These are phyloP conservation scores for Orthosia gothica DNA, from an alignment of 2,888 invertebrate species.

Conservation along the genomic window DNA sequence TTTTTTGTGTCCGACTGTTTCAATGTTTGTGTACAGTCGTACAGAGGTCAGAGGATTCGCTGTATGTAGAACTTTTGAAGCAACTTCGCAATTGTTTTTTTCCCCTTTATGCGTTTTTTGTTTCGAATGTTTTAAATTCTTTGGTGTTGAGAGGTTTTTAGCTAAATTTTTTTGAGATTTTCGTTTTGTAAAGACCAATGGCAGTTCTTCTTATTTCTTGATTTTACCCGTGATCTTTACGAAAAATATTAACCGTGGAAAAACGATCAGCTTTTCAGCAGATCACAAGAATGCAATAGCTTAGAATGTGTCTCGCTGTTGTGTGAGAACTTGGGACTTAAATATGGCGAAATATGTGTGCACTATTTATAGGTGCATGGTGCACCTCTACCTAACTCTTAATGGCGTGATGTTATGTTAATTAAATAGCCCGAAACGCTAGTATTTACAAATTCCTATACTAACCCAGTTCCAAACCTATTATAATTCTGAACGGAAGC, in stretches of 20 bases:
- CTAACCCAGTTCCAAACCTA: conserved; percentile 42
- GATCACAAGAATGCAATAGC: neutral
- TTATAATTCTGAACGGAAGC: conserved; percentile 31
- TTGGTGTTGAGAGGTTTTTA: neutral
- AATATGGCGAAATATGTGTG: neutral
- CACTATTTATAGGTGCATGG: neutral
- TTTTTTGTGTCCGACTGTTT: conserved; percentile 16
- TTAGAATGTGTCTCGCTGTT: neutral
- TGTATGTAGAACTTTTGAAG: conserved; percentile 25
- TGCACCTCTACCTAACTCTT: neutral
- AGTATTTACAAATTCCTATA: conserved; percentile 29
- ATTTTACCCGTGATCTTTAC: neutral
- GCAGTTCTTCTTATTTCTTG: neutral
- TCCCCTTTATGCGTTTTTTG: neutral
- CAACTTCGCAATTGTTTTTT: conserved; percentile 13
- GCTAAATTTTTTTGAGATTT: neutral
- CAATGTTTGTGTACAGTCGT: conserved; percentile 11
- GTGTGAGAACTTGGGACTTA: neutral
- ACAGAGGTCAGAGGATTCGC: conserved; percentile 7
- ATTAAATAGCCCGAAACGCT: neutral
- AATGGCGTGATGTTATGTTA: neutral
- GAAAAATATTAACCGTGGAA: neutral
- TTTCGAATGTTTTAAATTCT: neutral
- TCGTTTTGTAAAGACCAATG: too few relatives aligned
- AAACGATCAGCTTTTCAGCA: neutral